These are phyloP conservation scores for Strigops habroptila DNA, from an alignment of 2,113 vertebrate species.

Conservation along the genomic window DNA sequence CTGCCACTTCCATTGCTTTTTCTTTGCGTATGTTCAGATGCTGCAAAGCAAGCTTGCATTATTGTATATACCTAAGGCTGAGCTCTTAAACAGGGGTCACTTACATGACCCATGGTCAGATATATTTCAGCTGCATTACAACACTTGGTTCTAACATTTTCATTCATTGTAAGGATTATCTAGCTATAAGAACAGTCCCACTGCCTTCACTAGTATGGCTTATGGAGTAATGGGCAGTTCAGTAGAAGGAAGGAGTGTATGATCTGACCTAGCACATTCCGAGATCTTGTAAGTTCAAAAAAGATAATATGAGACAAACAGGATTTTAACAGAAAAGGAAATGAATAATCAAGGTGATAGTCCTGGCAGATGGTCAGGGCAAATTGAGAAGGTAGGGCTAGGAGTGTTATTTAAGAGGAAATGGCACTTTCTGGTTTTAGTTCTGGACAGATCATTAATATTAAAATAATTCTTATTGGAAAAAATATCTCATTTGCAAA, in stretches of 20 bases:
- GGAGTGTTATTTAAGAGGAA: neutral
- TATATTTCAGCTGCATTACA: neutral
- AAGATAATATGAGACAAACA: neutral
- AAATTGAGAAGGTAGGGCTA: neutral
- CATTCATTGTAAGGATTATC: neutral
- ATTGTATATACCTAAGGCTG: neutral
- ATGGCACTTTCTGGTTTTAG: neutral
- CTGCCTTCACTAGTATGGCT: neutral
- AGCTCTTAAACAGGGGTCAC: neutral
- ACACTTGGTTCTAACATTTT: neutral
- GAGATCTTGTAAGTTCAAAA: neutral
- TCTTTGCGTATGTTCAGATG: neutral
- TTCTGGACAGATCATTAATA: neutral
- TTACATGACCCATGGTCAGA: neutral
- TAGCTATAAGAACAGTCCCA: neutral
- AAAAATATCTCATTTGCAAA: neutral
- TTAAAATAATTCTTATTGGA: neutral
- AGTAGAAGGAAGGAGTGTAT: neutral
- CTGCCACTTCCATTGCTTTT: neutral
- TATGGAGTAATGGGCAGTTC: neutral
- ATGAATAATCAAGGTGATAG: neutral
- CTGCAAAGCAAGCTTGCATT: neutral
- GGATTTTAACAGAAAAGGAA: neutral
- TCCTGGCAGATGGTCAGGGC: neutral
- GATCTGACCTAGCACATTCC: neutral